Conservation (phyloP, 2,797 vertebrate genomes). For the Microtus agrestis region DNA sequence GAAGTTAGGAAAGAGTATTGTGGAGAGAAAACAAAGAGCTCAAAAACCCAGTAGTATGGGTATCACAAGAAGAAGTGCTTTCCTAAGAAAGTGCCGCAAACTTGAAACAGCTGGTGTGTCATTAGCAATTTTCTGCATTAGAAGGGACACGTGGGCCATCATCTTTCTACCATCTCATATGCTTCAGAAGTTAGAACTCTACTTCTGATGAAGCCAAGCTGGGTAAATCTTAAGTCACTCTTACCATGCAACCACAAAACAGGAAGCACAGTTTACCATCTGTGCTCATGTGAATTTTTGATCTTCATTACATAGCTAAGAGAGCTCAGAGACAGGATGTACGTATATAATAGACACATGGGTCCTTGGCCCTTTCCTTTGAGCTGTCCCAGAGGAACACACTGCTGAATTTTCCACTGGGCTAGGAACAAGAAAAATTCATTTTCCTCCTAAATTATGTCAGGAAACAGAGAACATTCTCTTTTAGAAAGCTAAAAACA, state of each 20-base stretch:
- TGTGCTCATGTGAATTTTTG: conserved; percentile 8
- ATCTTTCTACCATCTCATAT: background rate
- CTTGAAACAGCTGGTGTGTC: conserved; percentile 23
- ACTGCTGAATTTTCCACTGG: background rate
- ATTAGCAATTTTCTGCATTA: conserved; percentile 10
- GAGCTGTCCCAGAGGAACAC: background rate
- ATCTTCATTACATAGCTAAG: conserved; percentile 14
- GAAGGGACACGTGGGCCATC: background rate
- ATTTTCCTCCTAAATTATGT: background rate
- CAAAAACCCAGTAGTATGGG: background rate
- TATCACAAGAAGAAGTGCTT: background rate
- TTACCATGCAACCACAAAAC: conserved; percentile 23
- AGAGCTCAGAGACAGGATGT: conserved; percentile 24
- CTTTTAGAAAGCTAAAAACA: conserved; percentile 27
- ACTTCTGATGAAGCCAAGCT: background rate
- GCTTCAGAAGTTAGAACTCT: background rate
- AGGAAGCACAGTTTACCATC: conserved; percentile 30
- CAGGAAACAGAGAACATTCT: conserved; percentile 19
- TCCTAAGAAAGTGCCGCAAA: background rate
- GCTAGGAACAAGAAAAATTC: background rate
- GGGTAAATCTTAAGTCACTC: conserved; percentile 39
- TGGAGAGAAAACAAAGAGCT: background rate
- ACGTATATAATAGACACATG: background rate
- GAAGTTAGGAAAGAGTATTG: conserved; percentile 7
- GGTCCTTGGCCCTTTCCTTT: conserved; percentile 2